These are phyloP conservation scores for Nasonia vitripennis DNA, from an alignment of 1,140 invertebrate species.

Conservation along the genomic window DNA sequence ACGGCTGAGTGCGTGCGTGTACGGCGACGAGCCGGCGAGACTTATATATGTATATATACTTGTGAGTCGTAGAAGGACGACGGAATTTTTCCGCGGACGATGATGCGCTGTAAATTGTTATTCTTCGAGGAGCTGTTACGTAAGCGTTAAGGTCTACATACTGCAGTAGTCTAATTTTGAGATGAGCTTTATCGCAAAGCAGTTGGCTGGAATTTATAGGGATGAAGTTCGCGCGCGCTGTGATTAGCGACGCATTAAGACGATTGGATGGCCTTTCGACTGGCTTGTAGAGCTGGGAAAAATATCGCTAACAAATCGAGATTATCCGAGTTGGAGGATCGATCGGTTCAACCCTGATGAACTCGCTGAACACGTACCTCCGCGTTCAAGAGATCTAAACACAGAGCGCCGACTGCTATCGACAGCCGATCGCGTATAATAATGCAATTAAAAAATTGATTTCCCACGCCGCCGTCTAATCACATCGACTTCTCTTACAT, in stretches of 20 bases:
- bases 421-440: neutral
- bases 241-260: conserved; percentile 5
- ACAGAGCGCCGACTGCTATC: neutral
- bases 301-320: neutral
- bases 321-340: no score
- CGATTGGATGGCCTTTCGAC: neutral
- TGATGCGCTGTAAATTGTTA: no score
- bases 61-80: no score
- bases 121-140: no score
- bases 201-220: neutral
- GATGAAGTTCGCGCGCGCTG: neutral
- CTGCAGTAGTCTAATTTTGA: neutral
- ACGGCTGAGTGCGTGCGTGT: neutral
- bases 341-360: no score
- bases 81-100: no score
- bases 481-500: no score
- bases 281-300: no score
- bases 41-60: no score
- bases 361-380: no score
- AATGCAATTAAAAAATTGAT: conserved; percentile 10
- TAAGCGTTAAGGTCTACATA: no score
- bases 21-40: neutral
- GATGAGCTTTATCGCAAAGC: neutral
- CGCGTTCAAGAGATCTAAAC: neutral
- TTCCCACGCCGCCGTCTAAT: neutral